Percentiles rank a stretch among this genome's conserved stretches.
These are phyloP conservation scores for Hippocampus kuda DNA, from an alignment of 2,797 vertebrate genomes.

Conservation along the genomic window DNA sequence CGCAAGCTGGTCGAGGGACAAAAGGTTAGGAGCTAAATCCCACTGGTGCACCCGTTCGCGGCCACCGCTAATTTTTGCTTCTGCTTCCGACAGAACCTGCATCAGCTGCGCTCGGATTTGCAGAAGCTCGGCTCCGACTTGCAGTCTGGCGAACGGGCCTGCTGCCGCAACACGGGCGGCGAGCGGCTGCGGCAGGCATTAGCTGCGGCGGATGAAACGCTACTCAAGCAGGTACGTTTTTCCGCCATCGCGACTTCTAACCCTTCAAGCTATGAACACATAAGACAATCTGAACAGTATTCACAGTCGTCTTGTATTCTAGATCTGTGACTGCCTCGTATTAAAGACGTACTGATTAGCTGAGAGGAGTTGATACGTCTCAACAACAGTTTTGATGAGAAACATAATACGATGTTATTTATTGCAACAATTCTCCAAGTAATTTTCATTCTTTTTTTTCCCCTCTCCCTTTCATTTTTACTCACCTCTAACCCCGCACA, in stretches of 20 bases:
- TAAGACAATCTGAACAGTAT: no score
- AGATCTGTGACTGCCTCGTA: no score
- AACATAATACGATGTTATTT: no score
- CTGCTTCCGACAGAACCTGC: constrained; percentile 70
- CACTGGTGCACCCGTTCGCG: no score
- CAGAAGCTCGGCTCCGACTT: constrained; percentile 74
- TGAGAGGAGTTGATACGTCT: no score
- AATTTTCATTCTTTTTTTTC: constrained; percentile 1
- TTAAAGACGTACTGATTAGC: no score
- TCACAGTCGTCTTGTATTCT: no score
- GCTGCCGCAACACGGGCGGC: constrained; percentile 87
- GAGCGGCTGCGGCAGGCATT: constrained; percentile 79
- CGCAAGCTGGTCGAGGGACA: constrained; percentile 88
- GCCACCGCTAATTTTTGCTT: neutral
- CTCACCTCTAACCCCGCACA: constrained; percentile 31
- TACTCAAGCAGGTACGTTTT: constrained; percentile 77
- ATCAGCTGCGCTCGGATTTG: constrained; percentile 76
- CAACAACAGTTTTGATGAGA: no score
- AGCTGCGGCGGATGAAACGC: constrained; percentile 72
- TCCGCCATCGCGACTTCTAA: no score
- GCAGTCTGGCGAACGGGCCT: constrained; percentile 86
- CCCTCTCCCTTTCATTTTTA: constrained; percentile 27
- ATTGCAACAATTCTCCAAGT: neutral
- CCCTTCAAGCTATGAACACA: no score
- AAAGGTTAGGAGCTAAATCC: constrained; percentile 65